Conservation (phyloP, 2,113 vertebrate genomes). For the Cephalophus harveyi region DNA sequence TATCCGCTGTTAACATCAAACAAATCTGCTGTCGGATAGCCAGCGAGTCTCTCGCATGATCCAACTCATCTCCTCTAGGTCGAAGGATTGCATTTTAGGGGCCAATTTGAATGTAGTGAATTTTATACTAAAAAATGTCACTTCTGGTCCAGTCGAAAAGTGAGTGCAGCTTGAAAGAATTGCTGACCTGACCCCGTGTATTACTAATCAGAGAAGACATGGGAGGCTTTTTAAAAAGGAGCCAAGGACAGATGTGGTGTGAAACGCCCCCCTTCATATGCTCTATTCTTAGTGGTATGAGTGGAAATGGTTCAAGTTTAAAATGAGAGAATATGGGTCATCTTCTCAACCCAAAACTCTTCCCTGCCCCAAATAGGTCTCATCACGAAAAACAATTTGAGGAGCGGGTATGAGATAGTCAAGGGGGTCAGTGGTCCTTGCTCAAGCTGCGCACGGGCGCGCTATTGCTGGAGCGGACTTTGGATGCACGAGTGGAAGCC, state of each 20-base stretch:
- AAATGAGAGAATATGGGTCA: neutral
- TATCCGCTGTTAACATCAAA: neutral
- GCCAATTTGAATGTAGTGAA: neutral
- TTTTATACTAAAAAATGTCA: neutral
- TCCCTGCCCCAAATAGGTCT: neutral
- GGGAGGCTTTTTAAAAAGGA: neutral
- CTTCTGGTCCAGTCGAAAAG: neutral
- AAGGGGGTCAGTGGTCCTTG: neutral
- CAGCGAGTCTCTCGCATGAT: neutral
- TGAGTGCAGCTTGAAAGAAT: neutral
- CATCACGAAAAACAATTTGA: neutral
- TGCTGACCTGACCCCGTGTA: neutral
- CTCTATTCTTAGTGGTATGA: neutral
- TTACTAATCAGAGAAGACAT: neutral
- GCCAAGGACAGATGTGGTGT: rapidly evolving
- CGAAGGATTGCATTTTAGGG: neutral
- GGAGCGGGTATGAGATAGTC: neutral
- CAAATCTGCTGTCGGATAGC: neutral
- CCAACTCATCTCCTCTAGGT: neutral
- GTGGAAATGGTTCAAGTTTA: neutral
- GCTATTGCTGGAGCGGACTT: too few relatives aligned
- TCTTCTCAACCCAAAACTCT: neutral
- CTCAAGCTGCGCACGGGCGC: rapidly evolving
- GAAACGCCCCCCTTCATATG: neutral
- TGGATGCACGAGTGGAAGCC: neutral